Percentiles rank a stretch among this genome's conserved stretches.
These are phyloP conservation scores for Eudyptes chrysolophus DNA, from an alignment of 2,113 vertebrate genomes.

Conservation along the genomic window DNA sequence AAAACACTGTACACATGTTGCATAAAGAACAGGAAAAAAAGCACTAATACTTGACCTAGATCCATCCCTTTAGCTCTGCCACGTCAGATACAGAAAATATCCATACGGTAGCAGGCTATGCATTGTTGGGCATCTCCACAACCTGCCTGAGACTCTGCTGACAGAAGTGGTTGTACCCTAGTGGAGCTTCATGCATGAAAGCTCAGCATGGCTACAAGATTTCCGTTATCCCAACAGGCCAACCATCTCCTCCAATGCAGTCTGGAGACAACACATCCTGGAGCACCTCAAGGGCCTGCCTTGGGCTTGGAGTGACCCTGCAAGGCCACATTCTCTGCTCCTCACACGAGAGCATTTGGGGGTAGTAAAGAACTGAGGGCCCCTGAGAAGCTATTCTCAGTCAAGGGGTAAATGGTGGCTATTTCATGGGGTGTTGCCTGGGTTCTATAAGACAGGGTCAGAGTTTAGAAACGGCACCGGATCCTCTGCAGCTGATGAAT, in stretches of 20 bases:
- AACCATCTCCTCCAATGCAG: neutral
- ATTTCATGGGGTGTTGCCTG: neutral
- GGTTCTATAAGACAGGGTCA: neutral
- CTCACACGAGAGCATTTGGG: neutral
- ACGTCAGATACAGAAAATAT: neutral
- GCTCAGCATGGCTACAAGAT: neutral
- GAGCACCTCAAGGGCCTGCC: neutral
- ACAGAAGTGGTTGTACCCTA: neutral
- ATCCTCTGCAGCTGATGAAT: neutral
- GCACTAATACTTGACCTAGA: neutral
- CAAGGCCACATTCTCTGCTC: neutral
- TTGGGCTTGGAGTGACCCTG: neutral
- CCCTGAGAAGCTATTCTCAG: neutral
- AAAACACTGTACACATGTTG: neutral
- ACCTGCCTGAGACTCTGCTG: neutral
- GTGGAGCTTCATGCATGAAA: neutral
- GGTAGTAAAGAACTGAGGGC: neutral
- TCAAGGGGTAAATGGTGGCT: neutral
- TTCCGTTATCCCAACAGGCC: neutral
- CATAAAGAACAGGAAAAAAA: neutral
- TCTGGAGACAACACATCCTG: neutral
- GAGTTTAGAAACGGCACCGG: accelerated
- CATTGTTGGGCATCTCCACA: neutral
- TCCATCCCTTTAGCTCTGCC: neutral
- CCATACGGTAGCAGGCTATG: neutral